A percentile compares a stretch with the other conserved stretches of the same genome.
Evolutionary conservation across 2,113 vertebrate species (phyloP).

Genomic region (Rhinopithecus roxellana): DNA sequence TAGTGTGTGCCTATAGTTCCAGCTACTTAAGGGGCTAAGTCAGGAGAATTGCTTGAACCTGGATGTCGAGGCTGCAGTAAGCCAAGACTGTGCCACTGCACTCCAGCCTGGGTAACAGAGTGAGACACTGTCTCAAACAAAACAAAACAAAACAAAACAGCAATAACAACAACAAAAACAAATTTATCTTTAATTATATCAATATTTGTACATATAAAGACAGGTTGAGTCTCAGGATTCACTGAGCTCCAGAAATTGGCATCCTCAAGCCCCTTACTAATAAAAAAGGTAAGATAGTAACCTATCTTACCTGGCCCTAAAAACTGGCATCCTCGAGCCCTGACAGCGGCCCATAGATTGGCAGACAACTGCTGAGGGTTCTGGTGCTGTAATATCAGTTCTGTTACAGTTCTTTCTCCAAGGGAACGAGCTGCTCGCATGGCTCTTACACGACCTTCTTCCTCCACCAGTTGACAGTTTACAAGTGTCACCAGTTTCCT

Average conservation of each 20-base stretch:
- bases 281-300: not conserved
- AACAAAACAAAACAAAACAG: no score
- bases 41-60: no score
- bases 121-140: no score
- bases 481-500: constrained; percentile 97
- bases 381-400: constrained; percentile 89
- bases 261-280: not conserved
- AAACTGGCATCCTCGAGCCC: constrained; percentile 90
- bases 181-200: not conserved
- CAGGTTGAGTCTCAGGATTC: not conserved
- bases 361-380: constrained; percentile 90
- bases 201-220: not conserved
- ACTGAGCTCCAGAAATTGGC: not conserved
- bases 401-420: constrained; percentile 88
- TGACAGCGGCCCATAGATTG: constrained; percentile 89
- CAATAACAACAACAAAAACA: not conserved
- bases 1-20: no score
- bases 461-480: constrained; percentile 97
- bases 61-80: no score
- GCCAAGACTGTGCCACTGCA: no score
- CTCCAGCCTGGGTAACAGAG: no score
- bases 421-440: constrained; percentile 92
- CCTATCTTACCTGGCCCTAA: constrained; percentile 85
- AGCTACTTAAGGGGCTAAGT: no score
- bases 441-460: constrained; percentile 94